A percentile compares a stretch with the other conserved stretches of the same genome.
phyloP scores from a whole-genome alignment of 1,140 invertebrate genomes.

The Bombus impatiens region DNA sequence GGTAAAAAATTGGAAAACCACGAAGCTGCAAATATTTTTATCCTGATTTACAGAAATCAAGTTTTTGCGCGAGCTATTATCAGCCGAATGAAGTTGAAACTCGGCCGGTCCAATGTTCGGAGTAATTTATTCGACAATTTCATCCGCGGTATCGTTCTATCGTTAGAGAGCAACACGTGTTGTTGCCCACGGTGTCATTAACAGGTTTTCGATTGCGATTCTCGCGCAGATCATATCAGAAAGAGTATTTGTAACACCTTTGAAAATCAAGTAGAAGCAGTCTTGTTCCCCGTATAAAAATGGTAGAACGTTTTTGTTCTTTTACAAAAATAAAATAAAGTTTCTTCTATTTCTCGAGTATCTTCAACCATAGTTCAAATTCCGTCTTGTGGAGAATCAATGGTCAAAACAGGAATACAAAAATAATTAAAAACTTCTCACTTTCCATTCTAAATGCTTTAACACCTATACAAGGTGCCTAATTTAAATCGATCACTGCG shows the following conservation, averaged over 20 bases:
- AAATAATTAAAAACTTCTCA: neutral
- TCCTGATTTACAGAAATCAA: constrained; percentile 23
- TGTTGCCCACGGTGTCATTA: constrained; percentile 35
- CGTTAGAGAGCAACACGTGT: constrained; percentile 23
- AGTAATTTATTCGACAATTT: constrained; percentile 42
- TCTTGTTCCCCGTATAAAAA: neutral
- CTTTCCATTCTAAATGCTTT: too few species aligned
- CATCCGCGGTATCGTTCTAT: constrained; percentile 26
- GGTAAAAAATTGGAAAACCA: neutral
- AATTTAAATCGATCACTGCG: too few species aligned
- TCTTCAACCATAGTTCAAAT: too few species aligned
- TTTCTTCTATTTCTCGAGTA: too few species aligned
- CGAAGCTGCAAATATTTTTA: constrained; percentile 11
- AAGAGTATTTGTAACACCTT: constrained; percentile 10
- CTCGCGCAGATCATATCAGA: neutral
- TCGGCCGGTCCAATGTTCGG: neutral
- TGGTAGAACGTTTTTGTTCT: too few species aligned
- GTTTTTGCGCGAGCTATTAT: constrained; percentile 33
- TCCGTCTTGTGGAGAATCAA: too few species aligned
- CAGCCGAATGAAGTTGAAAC: constrained; percentile 31
- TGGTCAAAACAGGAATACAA: neutral
- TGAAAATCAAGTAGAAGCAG: neutral
- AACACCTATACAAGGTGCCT: too few species aligned
- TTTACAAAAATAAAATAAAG: too few species aligned
- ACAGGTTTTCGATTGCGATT: constrained; percentile 26